Evolutionary conservation across 1,140 invertebrate genomes (phyloP), one percentile per base, ranked within the genome.

Genomic region (Rhyzopertha dominica): DNA sequence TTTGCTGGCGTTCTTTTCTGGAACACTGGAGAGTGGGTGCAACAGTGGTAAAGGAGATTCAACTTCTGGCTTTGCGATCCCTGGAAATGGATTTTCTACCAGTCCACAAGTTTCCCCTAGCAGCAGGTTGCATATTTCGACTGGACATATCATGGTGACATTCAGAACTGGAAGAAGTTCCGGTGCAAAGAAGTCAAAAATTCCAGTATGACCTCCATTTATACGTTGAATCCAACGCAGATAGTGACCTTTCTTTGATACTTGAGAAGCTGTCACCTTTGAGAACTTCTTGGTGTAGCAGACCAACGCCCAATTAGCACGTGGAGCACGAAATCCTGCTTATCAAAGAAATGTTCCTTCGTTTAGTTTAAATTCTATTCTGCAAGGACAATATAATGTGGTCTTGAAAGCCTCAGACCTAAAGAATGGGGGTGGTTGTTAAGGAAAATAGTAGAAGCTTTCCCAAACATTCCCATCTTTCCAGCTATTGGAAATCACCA

Each of bases 161-260:
- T 62, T 52, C 19, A 62, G 47, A 8, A 50, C 59, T 12, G 61
- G 51, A 13, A 63, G 20, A 5, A 66, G 47, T 30, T 63, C 59
- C 4, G 61, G 63, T 19, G 50, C 57, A 37, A 54, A 66, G 1
- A 53, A 52, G 29, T 66, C 59, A 31, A 63, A 62, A 23, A 66
- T 50, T 30, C 63, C 62, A 10, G 36, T 29, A 66, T 61, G 8
- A 39, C 29, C 28, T 58, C 49, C 26, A 28, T 59, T 42, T 56
- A 56, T 20, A 66, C 58, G 48, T 62, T 55, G 25, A 66, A 58
- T 17, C 46, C 43, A 18, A 59, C 58, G 37, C 63, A 66, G 14
- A 65, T 32, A 8, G 52, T 20, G 1, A 61, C 42, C 65, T 53
- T 8, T 7, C 26, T 46, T 51, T 58, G 8, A 66, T 54, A 16